phyloP scores from a whole-genome alignment of 2,888 invertebrate species.

The Temnothorax ravouxi region DNA sequence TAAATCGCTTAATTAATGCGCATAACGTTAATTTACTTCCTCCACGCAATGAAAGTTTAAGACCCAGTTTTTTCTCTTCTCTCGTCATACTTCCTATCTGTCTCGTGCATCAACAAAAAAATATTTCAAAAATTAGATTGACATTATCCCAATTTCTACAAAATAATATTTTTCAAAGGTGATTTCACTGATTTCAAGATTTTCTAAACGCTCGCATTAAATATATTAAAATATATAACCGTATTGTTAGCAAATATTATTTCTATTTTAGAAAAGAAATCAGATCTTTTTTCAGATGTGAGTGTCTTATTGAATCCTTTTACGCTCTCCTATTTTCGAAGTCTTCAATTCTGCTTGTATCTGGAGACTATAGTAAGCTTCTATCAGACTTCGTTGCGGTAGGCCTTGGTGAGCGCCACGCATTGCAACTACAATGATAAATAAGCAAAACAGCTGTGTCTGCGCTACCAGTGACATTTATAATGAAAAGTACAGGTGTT shows the following conservation, averaged over 20 bases:
- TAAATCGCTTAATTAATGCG: constrained; percentile 26
- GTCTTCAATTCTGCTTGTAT: not conserved
- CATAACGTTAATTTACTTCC: not conserved
- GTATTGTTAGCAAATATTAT: not conserved
- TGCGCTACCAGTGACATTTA: constrained; percentile 3
- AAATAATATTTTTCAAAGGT: not conserved
- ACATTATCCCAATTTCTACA: not conserved
- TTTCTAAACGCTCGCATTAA: not conserved
- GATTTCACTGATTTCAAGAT: not conserved
- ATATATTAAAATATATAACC: not conserved
- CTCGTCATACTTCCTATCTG: not conserved
- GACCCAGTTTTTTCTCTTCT: not conserved
- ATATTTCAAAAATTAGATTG: not conserved
- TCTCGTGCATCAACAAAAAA: not conserved
- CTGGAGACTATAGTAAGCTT: not conserved
- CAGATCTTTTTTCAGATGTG: not conserved
- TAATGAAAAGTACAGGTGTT: constrained; percentile 28
- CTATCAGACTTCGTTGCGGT: not conserved
- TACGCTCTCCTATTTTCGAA: not conserved
- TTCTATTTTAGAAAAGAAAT: not conserved
- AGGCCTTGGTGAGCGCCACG: constrained; percentile 13
- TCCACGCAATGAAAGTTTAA: constrained; percentile 5
- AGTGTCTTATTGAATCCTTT: not conserved
- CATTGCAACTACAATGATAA: constrained; percentile 6
- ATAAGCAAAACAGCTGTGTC: constrained; percentile 30